Conservation (phyloP, 2,113 vertebrate species). For the Saccopteryx bilineata region DNA sequence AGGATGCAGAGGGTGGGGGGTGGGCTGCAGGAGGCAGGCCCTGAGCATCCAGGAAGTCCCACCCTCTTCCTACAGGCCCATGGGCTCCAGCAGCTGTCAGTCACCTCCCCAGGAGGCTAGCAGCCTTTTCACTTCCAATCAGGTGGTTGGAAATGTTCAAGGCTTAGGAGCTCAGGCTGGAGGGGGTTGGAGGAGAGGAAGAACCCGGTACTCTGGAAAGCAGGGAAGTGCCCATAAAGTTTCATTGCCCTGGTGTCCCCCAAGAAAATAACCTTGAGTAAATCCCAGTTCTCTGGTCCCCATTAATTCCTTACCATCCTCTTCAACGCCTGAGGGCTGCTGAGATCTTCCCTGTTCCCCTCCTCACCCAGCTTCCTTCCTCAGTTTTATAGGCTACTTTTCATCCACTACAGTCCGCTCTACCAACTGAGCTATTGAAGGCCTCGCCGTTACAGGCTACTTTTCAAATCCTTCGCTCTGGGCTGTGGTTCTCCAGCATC, state of each 20-base stretch:
- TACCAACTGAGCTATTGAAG: no score
- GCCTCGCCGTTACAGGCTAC: neutral
- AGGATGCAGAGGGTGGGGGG: conserved; percentile 62
- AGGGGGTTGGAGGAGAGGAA: neutral
- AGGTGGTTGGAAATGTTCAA: conserved; percentile 68
- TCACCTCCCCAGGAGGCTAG: conserved; percentile 74
- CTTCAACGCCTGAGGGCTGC: neutral
- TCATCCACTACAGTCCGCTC: neutral
- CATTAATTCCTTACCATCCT: neutral
- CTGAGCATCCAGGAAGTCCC: conserved; percentile 76
- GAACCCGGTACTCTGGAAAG: neutral
- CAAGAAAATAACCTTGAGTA: neutral
- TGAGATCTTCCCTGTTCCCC: neutral
- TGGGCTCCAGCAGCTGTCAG: conserved; percentile 77
- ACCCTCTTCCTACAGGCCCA: conserved; percentile 79
- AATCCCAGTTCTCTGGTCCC: neutral
- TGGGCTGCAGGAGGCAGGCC: conserved; percentile 70
- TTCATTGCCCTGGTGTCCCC: neutral
- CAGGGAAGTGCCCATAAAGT: conserved; percentile 8
- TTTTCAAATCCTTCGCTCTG: neutral
- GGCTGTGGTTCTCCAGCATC: neutral
- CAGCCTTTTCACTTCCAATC: conserved; percentile 82
- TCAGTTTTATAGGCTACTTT: neutral
- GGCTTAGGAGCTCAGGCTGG: neutral
- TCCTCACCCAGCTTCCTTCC: neutral